These are phyloP conservation scores for Epinotia nisella DNA, from an alignment of 2,888 invertebrate species.

Conservation along the genomic window DNA sequence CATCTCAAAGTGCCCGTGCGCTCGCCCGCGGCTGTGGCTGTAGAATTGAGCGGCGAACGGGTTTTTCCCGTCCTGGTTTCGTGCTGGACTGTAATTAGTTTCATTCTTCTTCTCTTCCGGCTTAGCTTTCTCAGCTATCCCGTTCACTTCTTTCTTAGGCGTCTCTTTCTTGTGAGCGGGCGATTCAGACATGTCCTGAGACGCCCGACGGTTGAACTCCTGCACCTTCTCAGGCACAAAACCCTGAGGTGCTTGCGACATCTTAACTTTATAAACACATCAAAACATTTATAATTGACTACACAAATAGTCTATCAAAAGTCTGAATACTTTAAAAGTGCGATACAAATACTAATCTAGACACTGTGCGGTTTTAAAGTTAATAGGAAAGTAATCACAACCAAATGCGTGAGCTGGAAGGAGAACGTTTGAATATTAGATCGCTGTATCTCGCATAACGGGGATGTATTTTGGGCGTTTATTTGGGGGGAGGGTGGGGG, in stretches of 20 bases:
- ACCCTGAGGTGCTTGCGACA: constrained; percentile 78
- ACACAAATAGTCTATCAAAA: constrained; percentile 66
- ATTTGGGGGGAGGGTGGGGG: constrained; percentile 36
- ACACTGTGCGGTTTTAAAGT: constrained; percentile 52
- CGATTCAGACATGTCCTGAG: constrained; percentile 72
- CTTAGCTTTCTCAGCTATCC: constrained; percentile 46
- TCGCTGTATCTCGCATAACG: constrained; percentile 14
- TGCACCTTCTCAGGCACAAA: constrained; percentile 78
- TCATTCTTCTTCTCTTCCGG: constrained; percentile 57
- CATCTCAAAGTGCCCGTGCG: constrained; percentile 81
- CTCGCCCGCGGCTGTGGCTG: constrained; percentile 67
- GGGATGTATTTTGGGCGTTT: constrained; percentile 33
- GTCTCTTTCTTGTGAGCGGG: constrained; percentile 57
- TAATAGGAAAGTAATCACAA: constrained; percentile 74
- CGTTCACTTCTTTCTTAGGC: constrained; percentile 68
- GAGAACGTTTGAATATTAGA: not conserved
- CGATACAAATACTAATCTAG: constrained; percentile 43
- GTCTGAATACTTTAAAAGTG: constrained; percentile 50
- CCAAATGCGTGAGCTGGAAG: constrained; percentile 66
- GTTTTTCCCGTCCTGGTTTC: constrained; percentile 71
- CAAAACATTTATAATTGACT: constrained; percentile 64
- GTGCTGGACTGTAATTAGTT: constrained; percentile 54
- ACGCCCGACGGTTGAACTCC: constrained; percentile 76
- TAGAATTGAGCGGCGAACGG: constrained; percentile 77
- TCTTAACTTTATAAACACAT: constrained; percentile 56